Evolutionary conservation across 2,888 invertebrate species (phyloP).

Genomic region (Chymomyza procnemis): DNA sequence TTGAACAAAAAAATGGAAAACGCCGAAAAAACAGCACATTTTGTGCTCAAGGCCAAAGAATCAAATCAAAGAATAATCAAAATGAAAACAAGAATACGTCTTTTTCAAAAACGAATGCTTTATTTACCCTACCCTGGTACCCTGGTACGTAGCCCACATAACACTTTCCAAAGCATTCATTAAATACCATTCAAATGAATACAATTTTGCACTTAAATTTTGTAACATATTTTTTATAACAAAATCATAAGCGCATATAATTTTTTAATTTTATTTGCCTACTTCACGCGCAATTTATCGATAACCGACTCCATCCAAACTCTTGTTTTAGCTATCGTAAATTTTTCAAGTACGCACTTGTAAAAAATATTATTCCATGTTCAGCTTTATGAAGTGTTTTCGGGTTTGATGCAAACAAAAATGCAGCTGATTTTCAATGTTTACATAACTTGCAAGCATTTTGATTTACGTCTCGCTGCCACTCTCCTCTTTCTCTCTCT

Average conservation of each 20-base stretch:
- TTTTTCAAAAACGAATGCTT: too few relatives aligned
- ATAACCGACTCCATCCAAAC: constrained; percentile 3
- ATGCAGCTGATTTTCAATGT: constrained; percentile 62
- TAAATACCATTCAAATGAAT: neutral
- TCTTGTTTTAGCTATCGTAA: neutral
- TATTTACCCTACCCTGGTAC: too few relatives aligned
- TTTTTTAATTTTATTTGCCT: constrained; percentile 57
- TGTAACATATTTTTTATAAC: neutral
- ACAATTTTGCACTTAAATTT: neutral
- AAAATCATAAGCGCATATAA: constrained; percentile 7
- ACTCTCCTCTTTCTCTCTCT: too few relatives aligned
- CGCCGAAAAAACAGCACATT: too few relatives aligned
- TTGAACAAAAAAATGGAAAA: too few relatives aligned
- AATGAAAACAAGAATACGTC: too few relatives aligned
- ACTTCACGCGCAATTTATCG: constrained; percentile 67
- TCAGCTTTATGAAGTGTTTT: neutral
- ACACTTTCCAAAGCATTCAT: neutral
- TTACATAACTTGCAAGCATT: constrained; percentile 51
- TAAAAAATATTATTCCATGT: neutral
- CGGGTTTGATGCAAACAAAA: neutral
- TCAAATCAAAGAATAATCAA: too few relatives aligned
- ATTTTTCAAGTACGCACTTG: neutral
- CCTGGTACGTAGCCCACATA: too few relatives aligned
- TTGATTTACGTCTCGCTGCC: constrained; percentile 40
- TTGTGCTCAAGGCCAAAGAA: too few relatives aligned